Evolutionary conservation across 2,888 invertebrate genomes (phyloP).

Genomic region (Therioaphis trifolii): DNA sequence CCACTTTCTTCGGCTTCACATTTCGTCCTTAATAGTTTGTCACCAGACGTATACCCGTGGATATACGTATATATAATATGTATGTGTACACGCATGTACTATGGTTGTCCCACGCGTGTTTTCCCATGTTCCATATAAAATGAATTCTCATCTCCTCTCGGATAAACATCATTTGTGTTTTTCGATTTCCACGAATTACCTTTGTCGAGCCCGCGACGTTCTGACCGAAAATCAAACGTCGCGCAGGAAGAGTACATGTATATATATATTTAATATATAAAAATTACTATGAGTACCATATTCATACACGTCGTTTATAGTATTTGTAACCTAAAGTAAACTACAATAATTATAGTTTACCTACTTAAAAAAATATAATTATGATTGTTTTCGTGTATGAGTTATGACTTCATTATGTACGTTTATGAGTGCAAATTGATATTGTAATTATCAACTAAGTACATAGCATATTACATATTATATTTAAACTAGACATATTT

Average conservation of each 20-base stretch:
- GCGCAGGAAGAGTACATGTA: too few species aligned
- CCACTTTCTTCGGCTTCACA: not conserved
- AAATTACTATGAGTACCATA: not conserved
- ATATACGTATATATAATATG: not conserved
- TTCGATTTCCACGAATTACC: not conserved
- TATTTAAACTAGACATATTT: not conserved
- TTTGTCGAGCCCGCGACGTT: too few species aligned
- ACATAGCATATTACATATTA: not conserved
- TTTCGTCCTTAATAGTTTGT: not conserved
- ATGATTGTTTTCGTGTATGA: constrained; percentile 28
- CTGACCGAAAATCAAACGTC: not conserved
- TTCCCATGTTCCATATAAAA: not conserved
- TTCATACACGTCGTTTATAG: not conserved
- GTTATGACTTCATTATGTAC: constrained; percentile 30
- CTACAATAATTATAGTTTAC: constrained; percentile 3
- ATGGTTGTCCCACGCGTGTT: not conserved
- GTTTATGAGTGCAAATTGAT: not conserved
- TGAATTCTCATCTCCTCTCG: too few species aligned
- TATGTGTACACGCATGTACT: too few species aligned
- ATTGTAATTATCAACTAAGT: not conserved
- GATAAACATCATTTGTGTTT: not conserved
- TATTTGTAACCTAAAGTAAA: not conserved
- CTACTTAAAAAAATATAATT: constrained; percentile 7
- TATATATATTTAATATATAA: too few species aligned
- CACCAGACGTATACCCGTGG: not conserved